These are phyloP conservation scores for Euura saliciscinereae DNA, from an alignment of 1,140 invertebrate genomes.

Conservation along the genomic window DNA sequence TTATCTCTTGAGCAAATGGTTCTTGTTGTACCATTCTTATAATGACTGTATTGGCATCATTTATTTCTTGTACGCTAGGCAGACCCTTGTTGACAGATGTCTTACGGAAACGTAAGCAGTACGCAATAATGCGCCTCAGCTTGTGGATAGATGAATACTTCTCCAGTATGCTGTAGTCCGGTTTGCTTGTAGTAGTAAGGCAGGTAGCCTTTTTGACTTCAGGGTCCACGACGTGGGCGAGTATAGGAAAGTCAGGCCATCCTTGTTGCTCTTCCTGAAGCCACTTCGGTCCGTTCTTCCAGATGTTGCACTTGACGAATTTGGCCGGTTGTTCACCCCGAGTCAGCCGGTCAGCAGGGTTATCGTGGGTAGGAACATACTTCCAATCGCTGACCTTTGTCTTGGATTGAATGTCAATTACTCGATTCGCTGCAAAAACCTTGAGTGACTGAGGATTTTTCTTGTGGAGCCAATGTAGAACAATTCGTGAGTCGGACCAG, in stretches of 20 bases:
- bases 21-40: neutral
- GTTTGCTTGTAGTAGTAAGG: too few relatives aligned
- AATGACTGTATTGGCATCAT: neutral
- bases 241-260: conserved; percentile 4
- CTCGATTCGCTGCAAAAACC: conserved; percentile 51
- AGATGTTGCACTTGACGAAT: conserved; percentile 16
- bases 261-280: conserved; percentile 22
- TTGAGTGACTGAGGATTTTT: conserved; percentile 38
- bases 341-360: conserved; percentile 45
- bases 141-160: conserved; percentile 7
- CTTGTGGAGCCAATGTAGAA: conserved; percentile 45
- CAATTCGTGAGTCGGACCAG: conserved; percentile 53
- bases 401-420: conserved; percentile 37
- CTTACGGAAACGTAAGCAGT: conserved; percentile 9
- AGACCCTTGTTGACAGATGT: neutral
- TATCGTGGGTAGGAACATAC: conserved; percentile 33
- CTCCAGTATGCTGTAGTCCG: neutral
- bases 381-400: conserved; percentile 30
- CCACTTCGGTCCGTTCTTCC: conserved; percentile 34
- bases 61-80: too few relatives aligned
- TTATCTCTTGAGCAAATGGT: neutral
- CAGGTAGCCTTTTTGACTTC: too few relatives aligned
- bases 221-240: too few relatives aligned
- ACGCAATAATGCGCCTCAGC: conserved; percentile 6
- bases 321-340: conserved; percentile 30